A percentile compares a stretch with the other conserved stretches of the same genome.
Conservation (phyloP, 2,797 vertebrate genomes). For the Peromyscus melanophrys region DNA sequence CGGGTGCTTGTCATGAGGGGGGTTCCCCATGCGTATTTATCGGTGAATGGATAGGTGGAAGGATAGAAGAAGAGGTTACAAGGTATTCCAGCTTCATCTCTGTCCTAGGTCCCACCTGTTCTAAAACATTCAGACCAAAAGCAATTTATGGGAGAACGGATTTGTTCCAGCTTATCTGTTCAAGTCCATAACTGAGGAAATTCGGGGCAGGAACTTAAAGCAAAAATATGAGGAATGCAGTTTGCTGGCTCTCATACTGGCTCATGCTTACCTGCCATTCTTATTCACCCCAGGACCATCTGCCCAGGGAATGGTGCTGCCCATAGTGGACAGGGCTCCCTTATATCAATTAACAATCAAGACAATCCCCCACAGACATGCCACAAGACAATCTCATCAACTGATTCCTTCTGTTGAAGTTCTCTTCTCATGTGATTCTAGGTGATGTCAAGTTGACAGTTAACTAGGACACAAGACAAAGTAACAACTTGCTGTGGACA, state of each 20-base stretch:
- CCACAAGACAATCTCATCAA: neutral
- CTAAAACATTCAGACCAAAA: neutral
- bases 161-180: neutral
- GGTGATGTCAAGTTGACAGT: neutral
- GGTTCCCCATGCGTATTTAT: neutral
- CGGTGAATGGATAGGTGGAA: too few species aligned
- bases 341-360: neutral
- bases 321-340: neutral
- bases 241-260: neutral
- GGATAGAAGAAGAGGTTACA: neutral
- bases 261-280: neutral
- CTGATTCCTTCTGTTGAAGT: neutral
- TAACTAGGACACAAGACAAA: neutral
- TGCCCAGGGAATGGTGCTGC: neutral
- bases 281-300: neutral
- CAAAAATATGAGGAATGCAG: neutral
- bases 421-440: neutral
- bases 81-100: neutral
- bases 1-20: neutral
- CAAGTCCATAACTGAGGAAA: neutral
- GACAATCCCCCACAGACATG: neutral
- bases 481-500: neutral
- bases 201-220: neutral
- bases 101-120: neutral
- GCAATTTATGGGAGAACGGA: neutral